Percentiles rank a stretch among this genome's conserved stretches.
Conservation (phyloP, 2,797 vertebrate genomes). For the Cichlasoma orientale region DNA sequence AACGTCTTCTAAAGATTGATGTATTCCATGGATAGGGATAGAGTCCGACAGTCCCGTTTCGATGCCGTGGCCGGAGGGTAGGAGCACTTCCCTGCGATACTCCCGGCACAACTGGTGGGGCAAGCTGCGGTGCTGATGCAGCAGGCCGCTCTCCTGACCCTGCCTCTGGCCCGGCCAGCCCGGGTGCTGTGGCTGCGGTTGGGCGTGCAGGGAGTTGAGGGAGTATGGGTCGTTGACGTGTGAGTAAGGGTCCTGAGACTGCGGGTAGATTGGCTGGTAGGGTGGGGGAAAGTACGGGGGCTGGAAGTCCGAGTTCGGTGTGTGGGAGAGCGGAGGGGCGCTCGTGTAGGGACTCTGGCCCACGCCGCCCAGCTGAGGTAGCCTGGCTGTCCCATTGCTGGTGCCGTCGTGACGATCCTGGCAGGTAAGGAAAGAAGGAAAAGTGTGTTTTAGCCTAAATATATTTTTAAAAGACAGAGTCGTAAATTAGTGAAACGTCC, state of each 20-base stretch:
- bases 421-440: slow-evolving; percentile 6
- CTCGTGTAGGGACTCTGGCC: slow-evolving; percentile 96
- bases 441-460: slow-evolving; percentile 9
- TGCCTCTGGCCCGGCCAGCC: slow-evolving; percentile 97
- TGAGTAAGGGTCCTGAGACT: slow-evolving; percentile 98
- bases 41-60: slow-evolving; percentile 93
- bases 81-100: slow-evolving; percentile 95
- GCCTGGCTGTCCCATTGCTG: slow-evolving; percentile 95
- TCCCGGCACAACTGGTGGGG: slow-evolving; percentile 97
- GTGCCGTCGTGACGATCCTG: slow-evolving; percentile 96
- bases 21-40: slow-evolving; percentile 95
- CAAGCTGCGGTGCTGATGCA: slow-evolving; percentile 94
- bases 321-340: slow-evolving; percentile 95
- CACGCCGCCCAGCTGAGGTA: slow-evolving; percentile 97
- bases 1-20: slow-evolving; percentile 97
- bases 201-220: slow-evolving; percentile 94
- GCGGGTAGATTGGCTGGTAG: slow-evolving; percentile 97
- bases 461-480: neutral
- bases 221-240: slow-evolving; percentile 99
- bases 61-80: slow-evolving; percentile 93
- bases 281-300: slow-evolving; percentile 95
- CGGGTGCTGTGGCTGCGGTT: slow-evolving; percentile 94
- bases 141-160: slow-evolving; percentile 92
- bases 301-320: slow-evolving; percentile 96
- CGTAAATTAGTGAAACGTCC: neutral